These are phyloP conservation scores for Takifugu rubripes DNA, from an alignment of 2,797 vertebrate species.

Conservation along the genomic window DNA sequence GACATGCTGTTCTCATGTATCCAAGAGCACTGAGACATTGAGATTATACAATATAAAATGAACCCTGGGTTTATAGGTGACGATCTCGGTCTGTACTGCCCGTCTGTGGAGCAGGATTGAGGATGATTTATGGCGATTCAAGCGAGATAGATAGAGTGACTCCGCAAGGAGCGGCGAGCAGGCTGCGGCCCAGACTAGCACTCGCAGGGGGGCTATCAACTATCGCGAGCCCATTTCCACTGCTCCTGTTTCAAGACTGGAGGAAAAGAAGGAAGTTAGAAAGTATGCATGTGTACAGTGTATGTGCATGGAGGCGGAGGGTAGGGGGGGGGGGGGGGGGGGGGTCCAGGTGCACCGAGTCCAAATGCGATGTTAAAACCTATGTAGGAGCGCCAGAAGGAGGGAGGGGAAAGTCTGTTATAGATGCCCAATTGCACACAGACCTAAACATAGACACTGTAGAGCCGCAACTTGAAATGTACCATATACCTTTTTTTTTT, in stretches of 20 bases:
- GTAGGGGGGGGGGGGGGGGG: constrained; percentile 51
- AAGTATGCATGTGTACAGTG: constrained; percentile 29
- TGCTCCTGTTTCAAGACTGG: constrained; percentile 29
- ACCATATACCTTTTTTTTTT: constrained; percentile 50
- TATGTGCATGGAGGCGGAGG: constrained; percentile 28
- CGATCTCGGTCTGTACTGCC: constrained; percentile 57
- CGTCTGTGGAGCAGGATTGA: constrained; percentile 50
- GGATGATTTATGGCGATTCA: constrained; percentile 72
- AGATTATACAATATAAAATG: constrained; percentile 71
- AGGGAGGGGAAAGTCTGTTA: constrained; percentile 20
- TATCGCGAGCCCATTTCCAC: constrained; percentile 45
- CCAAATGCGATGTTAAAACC: constrained; percentile 44
- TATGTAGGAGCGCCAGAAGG: constrained; percentile 32
- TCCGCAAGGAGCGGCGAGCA: constrained; percentile 33
- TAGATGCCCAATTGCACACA: constrained; percentile 69
- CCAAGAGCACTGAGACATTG: constrained; percentile 39
- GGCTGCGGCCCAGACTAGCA: constrained; percentile 58
- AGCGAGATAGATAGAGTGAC: constrained; percentile 65
- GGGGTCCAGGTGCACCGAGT: constrained; percentile 49
- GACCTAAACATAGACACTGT: constrained; percentile 66
- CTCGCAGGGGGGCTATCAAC: constrained; percentile 63
- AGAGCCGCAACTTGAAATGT: constrained; percentile 48
- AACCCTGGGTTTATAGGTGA: constrained; percentile 76
- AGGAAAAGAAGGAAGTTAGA: constrained; percentile 39
- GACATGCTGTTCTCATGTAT: constrained; percentile 79